Evolutionary conservation across 2,113 vertebrate species (phyloP).

Genomic region (Callipepla squamata): DNA sequence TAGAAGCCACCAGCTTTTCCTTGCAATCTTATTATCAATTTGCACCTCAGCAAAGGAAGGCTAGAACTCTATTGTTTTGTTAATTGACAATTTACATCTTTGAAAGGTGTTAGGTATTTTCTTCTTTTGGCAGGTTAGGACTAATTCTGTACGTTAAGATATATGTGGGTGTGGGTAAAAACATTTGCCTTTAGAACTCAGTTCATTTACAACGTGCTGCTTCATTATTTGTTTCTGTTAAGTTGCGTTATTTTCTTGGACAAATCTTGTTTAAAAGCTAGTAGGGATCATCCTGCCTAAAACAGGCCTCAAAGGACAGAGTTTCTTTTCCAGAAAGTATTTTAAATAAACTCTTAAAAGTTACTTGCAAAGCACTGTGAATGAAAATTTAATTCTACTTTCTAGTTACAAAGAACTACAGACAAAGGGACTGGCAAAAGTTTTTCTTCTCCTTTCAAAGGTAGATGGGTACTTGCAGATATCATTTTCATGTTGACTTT

Average conservation of each 20-base stretch:
- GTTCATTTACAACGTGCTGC: constrained; percentile 40
- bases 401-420: background rate
- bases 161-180: constrained; percentile 34
- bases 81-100: constrained; percentile 87
- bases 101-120: constrained; percentile 81
- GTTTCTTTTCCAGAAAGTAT: background rate
- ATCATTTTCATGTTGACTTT: background rate
- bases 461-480: background rate
- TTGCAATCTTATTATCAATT: constrained; percentile 78
- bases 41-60: constrained; percentile 79
- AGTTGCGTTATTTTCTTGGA: constrained; percentile 37
- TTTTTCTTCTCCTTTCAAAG: background rate
- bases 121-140: constrained; percentile 79
- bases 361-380: background rate
- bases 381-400: background rate
- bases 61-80: constrained; percentile 82
- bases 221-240: constrained; percentile 24
- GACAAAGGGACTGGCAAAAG: background rate
- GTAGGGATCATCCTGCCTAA: background rate
- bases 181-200: constrained; percentile 26
- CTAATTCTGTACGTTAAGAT: constrained; percentile 79
- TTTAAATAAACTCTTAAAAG: constrained; percentile 16
- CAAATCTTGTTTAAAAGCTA: constrained; percentile 17
- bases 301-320: background rate
- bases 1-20: constrained; percentile 64